phyloP scores from a whole-genome alignment of 2,113 vertebrate genomes.

The Tachuris rubrigastra region DNA sequence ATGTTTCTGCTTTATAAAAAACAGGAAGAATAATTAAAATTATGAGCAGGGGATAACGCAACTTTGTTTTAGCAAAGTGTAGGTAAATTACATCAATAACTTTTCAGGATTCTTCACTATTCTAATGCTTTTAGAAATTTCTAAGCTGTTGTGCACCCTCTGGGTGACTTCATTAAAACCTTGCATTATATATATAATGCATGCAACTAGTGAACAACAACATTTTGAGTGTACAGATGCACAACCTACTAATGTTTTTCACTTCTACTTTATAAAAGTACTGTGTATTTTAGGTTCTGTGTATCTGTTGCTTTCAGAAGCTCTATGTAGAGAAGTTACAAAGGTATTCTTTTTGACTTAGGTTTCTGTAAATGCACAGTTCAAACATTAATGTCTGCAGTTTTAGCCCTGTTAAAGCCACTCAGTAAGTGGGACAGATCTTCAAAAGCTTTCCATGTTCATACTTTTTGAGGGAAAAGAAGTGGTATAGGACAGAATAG shows the following conservation, averaged over 20 bases:
- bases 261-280: neutral
- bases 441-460: neutral
- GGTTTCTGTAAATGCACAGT: neutral
- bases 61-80: accelerated
- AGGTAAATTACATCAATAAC: neutral
- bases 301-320: neutral
- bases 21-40: neutral
- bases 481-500: neutral
- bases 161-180: neutral
- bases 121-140: no score
- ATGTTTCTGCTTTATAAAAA: neutral
- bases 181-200: accelerated
- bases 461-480: neutral
- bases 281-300: neutral
- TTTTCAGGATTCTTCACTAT: neutral
- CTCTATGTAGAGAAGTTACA: neutral
- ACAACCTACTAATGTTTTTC: neutral
- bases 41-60: accelerated
- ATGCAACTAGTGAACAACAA: neutral
- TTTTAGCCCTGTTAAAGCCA: neutral
- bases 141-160: accelerated
- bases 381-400: neutral
- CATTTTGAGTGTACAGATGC: neutral
- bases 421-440: neutral
- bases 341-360: neutral